Base-by-base conservation (phyloP, 2,113 vertebrate genomes). In the Excalfactoria chinensis region DNA sequence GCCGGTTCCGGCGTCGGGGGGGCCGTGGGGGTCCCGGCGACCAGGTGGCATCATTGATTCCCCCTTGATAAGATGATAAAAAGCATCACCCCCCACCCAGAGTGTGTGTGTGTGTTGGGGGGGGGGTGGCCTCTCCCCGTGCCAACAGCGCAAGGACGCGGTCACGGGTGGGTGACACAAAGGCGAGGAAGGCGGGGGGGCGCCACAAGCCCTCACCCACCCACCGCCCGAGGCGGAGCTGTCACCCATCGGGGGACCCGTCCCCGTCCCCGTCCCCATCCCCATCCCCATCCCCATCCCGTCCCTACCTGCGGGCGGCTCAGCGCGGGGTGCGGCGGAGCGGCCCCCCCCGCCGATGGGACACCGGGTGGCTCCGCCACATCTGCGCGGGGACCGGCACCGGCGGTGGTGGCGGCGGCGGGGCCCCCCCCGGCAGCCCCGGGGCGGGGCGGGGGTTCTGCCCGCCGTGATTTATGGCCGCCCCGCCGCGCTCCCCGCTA, bases 351-450 rank as follows among this genome's bases (percentile, higher is more conserved):
- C 82, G 81, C 81, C 35, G 69, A 32, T 62, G 62, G 74, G 93
- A 91, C 91, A 55, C 93, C 93, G 93, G 90, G 96, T 96, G 94
- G 95, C 96, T 94, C 95, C 96, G 94, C 96, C 96, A 96, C 96
- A 93, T 95, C 95, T 96, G 96, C 95, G 96, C 35, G 41, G 34
- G 40, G 22, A 49, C 25, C 37, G 83, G 37, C 89, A 84, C 92
- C 80, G 93, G 93, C 89, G 91, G 95, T 23, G 48, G 48, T 49
- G 80, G 93, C 76, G 70, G 78, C 70, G 74, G 81, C 74, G 91
- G 59, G 77, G 43, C 87, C 84, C 53, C 30, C 77, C 83, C 34
- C 68, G 67, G 89, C 83, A 89, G 92, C 71, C 53, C 53, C 30
- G 53, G 53, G 69, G 90, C 72, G 56, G 73, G 68, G 72, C 25